Evolutionary conservation across 2,797 vertebrate species (phyloP).

Genomic region (Astyanax mexicanus): DNA sequence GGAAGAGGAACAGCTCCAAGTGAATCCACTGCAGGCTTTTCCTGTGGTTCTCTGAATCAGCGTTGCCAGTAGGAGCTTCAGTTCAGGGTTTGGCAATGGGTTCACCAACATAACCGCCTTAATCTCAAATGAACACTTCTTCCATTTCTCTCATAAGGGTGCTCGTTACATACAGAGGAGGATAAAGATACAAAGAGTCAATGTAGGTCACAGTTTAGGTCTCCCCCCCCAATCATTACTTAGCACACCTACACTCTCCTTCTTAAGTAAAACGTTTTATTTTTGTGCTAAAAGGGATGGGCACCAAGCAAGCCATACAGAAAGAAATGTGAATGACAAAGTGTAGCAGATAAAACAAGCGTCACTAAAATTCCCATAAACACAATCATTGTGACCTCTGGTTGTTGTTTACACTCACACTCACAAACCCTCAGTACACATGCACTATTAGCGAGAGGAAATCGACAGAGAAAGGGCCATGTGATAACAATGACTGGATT

Average conservation of each 20-base stretch:
- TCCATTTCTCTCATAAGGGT: background rate
- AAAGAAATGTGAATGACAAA: background rate
- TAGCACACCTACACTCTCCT: background rate
- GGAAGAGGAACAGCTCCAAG: constrained; percentile 49
- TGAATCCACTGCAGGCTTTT: constrained; percentile 49
- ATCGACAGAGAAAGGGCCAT: constrained; percentile 27
- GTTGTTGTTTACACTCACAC: constrained; percentile 50
- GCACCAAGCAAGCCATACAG: background rate
- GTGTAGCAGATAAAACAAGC: background rate
- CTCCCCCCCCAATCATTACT: background rate
- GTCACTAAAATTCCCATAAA: constrained; percentile 18
- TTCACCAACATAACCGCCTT: constrained; percentile 28
- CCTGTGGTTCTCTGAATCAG: constrained; percentile 34
- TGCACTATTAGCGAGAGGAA: constrained; percentile 53
- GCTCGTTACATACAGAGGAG: background rate
- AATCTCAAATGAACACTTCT: constrained; percentile 20
- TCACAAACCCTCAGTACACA: constrained; percentile 50
- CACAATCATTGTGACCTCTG: constrained; percentile 34
- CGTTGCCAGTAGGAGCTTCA: constrained; percentile 39
- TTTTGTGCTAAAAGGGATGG: background rate
- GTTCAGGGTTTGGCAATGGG: constrained; percentile 29
- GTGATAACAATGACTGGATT: constrained; percentile 63
- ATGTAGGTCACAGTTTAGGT: background rate
- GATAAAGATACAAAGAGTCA: background rate
- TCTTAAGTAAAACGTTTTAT: too few species aligned